Base-by-base conservation (phyloP, 1,140 invertebrate species). In the Lasaia peninsularis region DNA sequence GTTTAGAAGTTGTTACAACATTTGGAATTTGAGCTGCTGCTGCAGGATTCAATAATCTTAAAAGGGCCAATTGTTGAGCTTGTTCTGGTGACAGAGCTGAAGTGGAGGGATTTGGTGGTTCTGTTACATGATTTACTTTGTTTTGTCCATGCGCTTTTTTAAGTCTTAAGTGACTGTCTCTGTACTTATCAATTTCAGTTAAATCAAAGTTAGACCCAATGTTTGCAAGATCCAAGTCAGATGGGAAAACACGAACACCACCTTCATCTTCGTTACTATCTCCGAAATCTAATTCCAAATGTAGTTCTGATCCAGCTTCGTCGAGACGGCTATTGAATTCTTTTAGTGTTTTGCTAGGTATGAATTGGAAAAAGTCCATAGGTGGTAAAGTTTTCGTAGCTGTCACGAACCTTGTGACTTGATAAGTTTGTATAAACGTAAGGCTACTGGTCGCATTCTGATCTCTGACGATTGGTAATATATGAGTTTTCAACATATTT, bases 351-450 rank as follows among this genome's bases (percentile, higher is more conserved):
- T 96, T 96, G 60, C 95, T 96, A 0, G 95, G 95, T 21, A 95
- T 94, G 69, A 96, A 96, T 64, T 96, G 94, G 81, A 95, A 96
- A 24, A 94, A 93, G 73, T 96, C 95, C 90, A 95, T 93, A 0
- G 96, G 96, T 8, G 96, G 96, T 21, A 97, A 78, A 0, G 96
- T 97, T 78, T 97, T 97, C 0, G 95, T 95, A 0, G 96, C 96
- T 0, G 95, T 96, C 0, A 97, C 95, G 37, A 96, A 80, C 67
- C 95, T 91, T 0, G 96, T 96, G 7, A 97, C 92, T 69, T 96
- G 93, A 78, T 97, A 97, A 0, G 96, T 96, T 88, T 98, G 96
- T 1, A 96, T 94, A 24, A 97, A 88, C 1, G 96, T 97, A 59
- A 95, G 90, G 50, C 91, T 93, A 10, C 92, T 93, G 0, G 95